Evolutionary conservation across 2,113 vertebrate species (phyloP), one percentile per base, ranked within the genome.

Genomic region (Carlito syrichta): DNA sequence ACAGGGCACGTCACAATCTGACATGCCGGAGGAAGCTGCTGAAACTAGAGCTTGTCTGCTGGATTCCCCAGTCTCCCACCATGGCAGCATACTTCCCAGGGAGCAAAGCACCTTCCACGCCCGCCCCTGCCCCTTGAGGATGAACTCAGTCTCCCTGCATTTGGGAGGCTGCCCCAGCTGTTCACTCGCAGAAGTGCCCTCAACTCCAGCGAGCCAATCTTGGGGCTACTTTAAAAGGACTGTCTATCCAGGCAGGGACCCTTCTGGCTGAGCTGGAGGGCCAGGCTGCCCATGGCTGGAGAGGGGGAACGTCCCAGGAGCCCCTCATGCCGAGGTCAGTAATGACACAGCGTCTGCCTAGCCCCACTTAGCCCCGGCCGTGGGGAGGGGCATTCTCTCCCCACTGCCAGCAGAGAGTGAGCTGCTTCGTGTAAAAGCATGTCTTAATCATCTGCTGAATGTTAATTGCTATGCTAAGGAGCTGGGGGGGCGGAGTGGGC

Each of bases 121-220:
- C 71, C 12, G 50, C 52, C 35, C 56, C 50, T 58, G 88, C 43
- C 79, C 40, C 52, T 27, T 45, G 60, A 60, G 52, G 63, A 86
- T 86, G 84, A 94, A 83, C 43, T 66, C 30, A 40, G 87, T 84
- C 94, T 86, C 87, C 87, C 90, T 40, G 87, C 35, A 50, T 74
- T 78, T 77, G n/a, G 96, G 88, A 86, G 86, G 69, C 66, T 45
- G 71, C 58, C 52, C 81, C 93, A 96, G 92, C 90, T 96, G 84
- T 54, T 97, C 35, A 13, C 84, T 90, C n/a, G n/a, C n/a, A n/a
- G n/a, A n/a, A n/a, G n/a, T 81, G 60, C 50, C 58, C n/a, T 96
- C 45, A 27, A 83, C 25, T 69, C 81, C 68, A 78, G 19, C 43
- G 27, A 95, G 84, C 74, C 35, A 0, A 52, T 89, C 85, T 90